These are phyloP conservation scores for Pogonocherus hispidulus DNA, from an alignment of 2,888 invertebrate species.

Conservation along the genomic window DNA sequence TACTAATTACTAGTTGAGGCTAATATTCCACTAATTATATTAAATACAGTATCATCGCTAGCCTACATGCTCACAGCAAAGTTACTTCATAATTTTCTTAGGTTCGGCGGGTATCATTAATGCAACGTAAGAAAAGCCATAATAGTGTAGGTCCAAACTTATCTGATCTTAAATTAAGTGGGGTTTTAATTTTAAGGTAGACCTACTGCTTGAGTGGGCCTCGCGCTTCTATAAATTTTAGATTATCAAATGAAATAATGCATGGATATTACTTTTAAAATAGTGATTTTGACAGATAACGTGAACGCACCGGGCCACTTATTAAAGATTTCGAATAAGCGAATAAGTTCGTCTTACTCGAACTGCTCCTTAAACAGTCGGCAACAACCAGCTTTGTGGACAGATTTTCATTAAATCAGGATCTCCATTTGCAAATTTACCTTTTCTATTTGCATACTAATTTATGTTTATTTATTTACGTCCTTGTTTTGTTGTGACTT, in stretches of 20 bases:
- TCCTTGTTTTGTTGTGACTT: background rate
- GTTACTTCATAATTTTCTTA: slow-evolving; percentile 3
- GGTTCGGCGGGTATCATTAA: slow-evolving; percentile 21
- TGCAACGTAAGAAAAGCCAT: slow-evolving; percentile 9
- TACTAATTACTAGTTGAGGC: too few relatives aligned
- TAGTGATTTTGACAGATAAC: slow-evolving; percentile 21
- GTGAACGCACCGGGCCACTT: slow-evolving; percentile 18
- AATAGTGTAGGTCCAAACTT: background rate
- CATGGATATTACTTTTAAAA: slow-evolving; percentile 9
- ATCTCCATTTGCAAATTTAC: slow-evolving; percentile 14
- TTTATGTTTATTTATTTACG: slow-evolving; percentile 10
- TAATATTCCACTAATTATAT: background rate
- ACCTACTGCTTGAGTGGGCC: slow-evolving; percentile 13
- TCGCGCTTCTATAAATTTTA: slow-evolving; percentile 2
- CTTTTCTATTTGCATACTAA: slow-evolving; percentile 14
- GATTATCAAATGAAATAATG: slow-evolving; percentile 20
- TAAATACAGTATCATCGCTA: background rate
- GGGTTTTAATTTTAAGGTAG: slow-evolving; percentile 21
- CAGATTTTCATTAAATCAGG: slow-evolving; percentile 26
- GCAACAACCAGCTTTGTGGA: slow-evolving; percentile 6
- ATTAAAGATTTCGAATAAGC: slow-evolving; percentile 14
- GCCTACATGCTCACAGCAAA: background rate
- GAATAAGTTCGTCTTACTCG: slow-evolving; percentile 18
- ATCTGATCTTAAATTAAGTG: slow-evolving; percentile 22
- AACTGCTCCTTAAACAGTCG: slow-evolving; percentile 6